These are phyloP conservation scores for Drosophila barbarae DNA, from an alignment of 2,888 invertebrate genomes.

Conservation along the genomic window DNA sequence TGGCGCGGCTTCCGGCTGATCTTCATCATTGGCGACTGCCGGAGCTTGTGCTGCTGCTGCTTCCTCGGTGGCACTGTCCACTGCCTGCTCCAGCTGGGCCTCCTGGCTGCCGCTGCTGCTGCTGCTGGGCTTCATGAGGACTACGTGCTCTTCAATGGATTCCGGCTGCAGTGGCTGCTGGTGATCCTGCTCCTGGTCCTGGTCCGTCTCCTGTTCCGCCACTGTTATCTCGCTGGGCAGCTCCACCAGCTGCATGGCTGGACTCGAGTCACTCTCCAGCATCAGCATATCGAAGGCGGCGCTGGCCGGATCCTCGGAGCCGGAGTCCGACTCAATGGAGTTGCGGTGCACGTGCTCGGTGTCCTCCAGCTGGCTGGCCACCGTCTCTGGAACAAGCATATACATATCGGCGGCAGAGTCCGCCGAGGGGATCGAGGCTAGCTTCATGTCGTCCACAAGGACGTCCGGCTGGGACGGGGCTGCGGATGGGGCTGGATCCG, in stretches of 20 bases:
- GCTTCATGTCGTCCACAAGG: conserved; percentile 70
- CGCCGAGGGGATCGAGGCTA: conserved; percentile 56
- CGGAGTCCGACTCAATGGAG: conserved; percentile 49
- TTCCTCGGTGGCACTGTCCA: conserved; percentile 48
- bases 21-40: not conserved
- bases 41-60: conserved; percentile 18
- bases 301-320: conserved; percentile 26
- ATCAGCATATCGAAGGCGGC: conserved; percentile 72
- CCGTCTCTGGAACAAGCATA: conserved; percentile 68
- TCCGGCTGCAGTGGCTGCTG: conserved; percentile 44
- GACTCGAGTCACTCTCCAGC: conserved; percentile 72
- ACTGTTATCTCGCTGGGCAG: conserved; percentile 54
- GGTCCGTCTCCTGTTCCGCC: conserved; percentile 36
- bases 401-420: conserved; percentile 68
- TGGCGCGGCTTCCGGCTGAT: not conserved
- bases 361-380: conserved; percentile 60
- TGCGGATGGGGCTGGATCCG: conserved; percentile 27
- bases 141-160: conserved; percentile 55
- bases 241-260: conserved; percentile 63
- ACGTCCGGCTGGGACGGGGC: conserved; percentile 37
- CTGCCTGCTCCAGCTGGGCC: conserved; percentile 52
- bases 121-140: conserved; percentile 43
- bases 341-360: conserved; percentile 62
- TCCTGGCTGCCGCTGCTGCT: conserved; percentile 40
- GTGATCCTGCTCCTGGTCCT: conserved; percentile 13